phyloP scores from a whole-genome alignment of 2,888 invertebrate genomes.

The Leptopterna dolabrata region DNA sequence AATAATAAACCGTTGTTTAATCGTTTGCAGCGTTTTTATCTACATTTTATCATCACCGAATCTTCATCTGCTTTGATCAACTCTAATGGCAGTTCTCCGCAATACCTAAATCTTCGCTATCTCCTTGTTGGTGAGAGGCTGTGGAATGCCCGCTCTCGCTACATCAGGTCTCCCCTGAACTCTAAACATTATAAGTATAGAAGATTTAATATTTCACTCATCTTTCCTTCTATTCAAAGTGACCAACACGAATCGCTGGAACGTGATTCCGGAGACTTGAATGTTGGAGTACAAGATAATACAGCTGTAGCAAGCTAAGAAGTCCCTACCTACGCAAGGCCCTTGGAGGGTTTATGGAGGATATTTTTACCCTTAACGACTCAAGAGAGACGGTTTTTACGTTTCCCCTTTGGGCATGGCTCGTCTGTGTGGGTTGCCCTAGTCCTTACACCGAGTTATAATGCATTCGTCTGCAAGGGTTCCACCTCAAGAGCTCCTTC shows the following conservation, averaged over 20 bases:
- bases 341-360: slow-evolving; percentile 21
- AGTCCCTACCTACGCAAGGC: slow-evolving; percentile 7
- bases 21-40: too few relatives aligned
- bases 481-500: background rate
- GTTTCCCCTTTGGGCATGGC: background rate
- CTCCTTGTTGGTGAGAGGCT: too few relatives aligned
- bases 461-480: background rate
- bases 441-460: background rate
- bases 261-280: background rate
- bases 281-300: background rate
- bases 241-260: background rate
- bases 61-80: too few relatives aligned
- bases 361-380: slow-evolving; percentile 42
- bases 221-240: background rate
- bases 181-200: too few relatives aligned
- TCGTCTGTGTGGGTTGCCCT: slow-evolving; percentile 12
- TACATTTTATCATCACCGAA: too few relatives aligned
- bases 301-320: background rate
- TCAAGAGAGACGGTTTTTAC: slow-evolving; percentile 33
- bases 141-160: too few relatives aligned
- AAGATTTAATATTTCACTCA: too few relatives aligned
- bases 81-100: too few relatives aligned
- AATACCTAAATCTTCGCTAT: too few relatives aligned
- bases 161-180: too few relatives aligned
- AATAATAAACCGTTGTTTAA: too few relatives aligned